These are phyloP conservation scores for Dipus sagitta DNA, from an alignment of 2,797 vertebrate genomes.

Conservation along the genomic window DNA sequence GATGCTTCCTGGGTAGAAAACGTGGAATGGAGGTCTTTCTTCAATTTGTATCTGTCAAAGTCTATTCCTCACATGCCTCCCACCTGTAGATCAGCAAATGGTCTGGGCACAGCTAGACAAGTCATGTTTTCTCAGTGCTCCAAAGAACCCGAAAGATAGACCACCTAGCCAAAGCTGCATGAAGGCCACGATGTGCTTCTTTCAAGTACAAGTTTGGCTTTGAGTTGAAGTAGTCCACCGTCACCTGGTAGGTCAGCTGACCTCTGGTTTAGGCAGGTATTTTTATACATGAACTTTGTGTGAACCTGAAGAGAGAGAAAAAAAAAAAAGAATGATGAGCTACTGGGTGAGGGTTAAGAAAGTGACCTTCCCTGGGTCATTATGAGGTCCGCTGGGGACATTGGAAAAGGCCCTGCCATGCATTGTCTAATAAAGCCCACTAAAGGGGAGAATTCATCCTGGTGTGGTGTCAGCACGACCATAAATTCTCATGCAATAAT, in stretches of 20 bases:
- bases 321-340: conserved; percentile 52
- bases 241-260: conserved; percentile 54
- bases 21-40: conserved; percentile 11
- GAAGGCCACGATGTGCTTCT: conserved; percentile 29
- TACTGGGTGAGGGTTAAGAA: conserved; percentile 74
- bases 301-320: conserved; percentile 75
- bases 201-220: conserved; percentile 69
- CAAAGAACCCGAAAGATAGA: conserved; percentile 64
- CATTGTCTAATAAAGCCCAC: conserved; percentile 79
- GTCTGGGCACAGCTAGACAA: neutral
- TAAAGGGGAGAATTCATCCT: conserved; percentile 79
- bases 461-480: conserved; percentile 79
- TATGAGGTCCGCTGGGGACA: conserved; percentile 71
- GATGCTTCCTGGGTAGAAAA: conserved; percentile 39
- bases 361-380: conserved; percentile 76
- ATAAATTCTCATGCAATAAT: conserved; percentile 86
- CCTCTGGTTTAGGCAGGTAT: conserved; percentile 48
- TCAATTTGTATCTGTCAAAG: neutral
- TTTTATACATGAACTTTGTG: conserved; percentile 78
- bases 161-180: conserved; percentile 17
- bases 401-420: conserved; percentile 53
- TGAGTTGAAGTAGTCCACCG: conserved; percentile 65
- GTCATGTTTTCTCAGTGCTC: conserved; percentile 30
- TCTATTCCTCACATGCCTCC: neutral
- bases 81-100: conserved; percentile 16